phyloP scores from a whole-genome alignment of 1,140 invertebrate genomes.

The Drosophila virilis region DNA sequence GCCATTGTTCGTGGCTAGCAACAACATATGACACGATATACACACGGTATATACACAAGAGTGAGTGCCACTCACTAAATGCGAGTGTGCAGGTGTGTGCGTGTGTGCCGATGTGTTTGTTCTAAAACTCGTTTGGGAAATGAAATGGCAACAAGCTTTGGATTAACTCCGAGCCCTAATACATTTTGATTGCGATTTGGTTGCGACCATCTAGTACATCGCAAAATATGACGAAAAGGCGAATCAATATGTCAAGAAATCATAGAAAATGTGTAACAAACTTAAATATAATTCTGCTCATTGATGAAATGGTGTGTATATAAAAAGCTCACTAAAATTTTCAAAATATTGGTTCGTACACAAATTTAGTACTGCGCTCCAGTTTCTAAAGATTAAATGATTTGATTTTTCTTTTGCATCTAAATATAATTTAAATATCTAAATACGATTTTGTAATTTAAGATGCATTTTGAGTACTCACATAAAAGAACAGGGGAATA shows the following conservation, averaged over 20 bases:
- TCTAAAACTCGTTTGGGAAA: constrained; percentile 17
- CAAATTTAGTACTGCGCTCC: no score
- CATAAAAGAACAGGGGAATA: no score
- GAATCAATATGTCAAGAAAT: neutral
- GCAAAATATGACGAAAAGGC: neutral
- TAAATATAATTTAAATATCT: no score
- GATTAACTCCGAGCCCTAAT: constrained; percentile 28
- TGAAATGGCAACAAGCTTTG: constrained; percentile 44
- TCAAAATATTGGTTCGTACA: no score
- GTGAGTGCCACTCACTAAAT: neutral
- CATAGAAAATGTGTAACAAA: neutral
- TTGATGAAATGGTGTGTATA: no score
- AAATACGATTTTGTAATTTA: no score
- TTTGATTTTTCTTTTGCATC: no score
- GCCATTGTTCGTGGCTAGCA: constrained; percentile 55
- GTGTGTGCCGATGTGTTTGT: neutral
- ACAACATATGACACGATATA: constrained; percentile 67
- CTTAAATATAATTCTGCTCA: no score
- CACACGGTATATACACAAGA: constrained; percentile 6
- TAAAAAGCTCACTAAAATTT: no score
- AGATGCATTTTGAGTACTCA: no score
- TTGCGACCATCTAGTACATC: neutral
- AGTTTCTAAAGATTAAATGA: no score
- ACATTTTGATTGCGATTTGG: constrained; percentile 27
- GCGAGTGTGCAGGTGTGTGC: neutral